Evolutionary conservation across 2,113 vertebrate genomes (phyloP).

Genomic region (Pluvianellus socialis): DNA sequence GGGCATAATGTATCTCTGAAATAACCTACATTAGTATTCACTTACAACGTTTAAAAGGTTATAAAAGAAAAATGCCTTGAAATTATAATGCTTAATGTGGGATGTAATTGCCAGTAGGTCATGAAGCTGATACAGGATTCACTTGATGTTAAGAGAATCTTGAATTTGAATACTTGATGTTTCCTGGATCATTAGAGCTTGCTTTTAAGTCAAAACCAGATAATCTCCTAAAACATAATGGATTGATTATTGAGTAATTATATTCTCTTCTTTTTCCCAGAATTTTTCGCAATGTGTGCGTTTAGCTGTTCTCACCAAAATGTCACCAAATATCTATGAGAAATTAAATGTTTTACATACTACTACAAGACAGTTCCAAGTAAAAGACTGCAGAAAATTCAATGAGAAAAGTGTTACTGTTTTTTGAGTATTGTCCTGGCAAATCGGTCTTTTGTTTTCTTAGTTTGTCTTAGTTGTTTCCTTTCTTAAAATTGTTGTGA

Average conservation of each 20-base stretch:
- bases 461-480: not conserved
- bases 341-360: not conserved
- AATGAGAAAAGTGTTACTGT: not conserved
- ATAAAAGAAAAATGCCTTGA: constrained; percentile 19
- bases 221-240: not conserved
- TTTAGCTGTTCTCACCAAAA: not conserved
- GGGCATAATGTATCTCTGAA: not conserved
- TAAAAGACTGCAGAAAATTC: not conserved
- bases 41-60: not conserved
- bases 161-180: not conserved
- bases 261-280: not conserved
- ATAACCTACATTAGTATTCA: not conserved
- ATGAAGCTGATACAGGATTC: not conserved
- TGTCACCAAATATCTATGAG: not conserved
- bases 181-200: not conserved
- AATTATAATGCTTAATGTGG: not conserved
- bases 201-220: constrained; percentile 39
- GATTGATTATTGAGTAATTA: constrained; percentile 5
- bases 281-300: not conserved
- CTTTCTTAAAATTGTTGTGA: not conserved
- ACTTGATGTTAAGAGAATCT: not conserved
- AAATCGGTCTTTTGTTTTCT: not conserved
- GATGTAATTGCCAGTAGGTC: constrained; percentile 38
- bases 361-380: not conserved
- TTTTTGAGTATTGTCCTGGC: not conserved